A percentile compares a stretch with the other conserved stretches of the same genome.
phyloP scores from a whole-genome alignment of 2,888 invertebrate genomes.

The Metalampra italica region DNA sequence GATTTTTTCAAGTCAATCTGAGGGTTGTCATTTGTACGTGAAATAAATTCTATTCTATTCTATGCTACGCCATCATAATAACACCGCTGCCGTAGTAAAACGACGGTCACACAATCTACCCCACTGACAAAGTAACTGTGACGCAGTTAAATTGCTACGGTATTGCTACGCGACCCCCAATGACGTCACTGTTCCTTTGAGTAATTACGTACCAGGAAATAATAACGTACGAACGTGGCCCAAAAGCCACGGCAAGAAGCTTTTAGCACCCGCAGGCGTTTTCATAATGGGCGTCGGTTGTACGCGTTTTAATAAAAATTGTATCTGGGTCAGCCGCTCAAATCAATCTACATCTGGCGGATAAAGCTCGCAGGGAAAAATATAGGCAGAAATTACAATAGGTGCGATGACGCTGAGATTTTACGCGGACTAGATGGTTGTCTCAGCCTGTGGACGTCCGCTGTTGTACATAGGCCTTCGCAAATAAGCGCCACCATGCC shows the following conservation, averaged over 20 bases:
- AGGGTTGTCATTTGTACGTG: no score
- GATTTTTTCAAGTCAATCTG: no score
- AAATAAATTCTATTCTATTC: no score
- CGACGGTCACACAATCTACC: background rate
- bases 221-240: background rate
- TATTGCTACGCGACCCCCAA: background rate
- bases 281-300: background rate
- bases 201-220: background rate
- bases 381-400: no score
- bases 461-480: no score
- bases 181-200: background rate
- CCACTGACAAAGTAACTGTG: no score
- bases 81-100: no score
- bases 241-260: conserved; percentile 7
- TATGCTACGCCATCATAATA: no score
- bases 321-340: conserved; percentile 48
- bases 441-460: no score
- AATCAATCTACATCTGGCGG: conserved; percentile 29
- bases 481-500: no score
- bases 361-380: conserved; percentile 10
- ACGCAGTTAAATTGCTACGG: background rate
- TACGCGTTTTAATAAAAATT: conserved; percentile 37
- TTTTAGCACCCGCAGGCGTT: conserved; percentile 16
- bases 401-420: no score
- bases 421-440: no score